Base-by-base conservation (phyloP, 2,113 vertebrate genomes). In the Gavialis gangeticus region DNA sequence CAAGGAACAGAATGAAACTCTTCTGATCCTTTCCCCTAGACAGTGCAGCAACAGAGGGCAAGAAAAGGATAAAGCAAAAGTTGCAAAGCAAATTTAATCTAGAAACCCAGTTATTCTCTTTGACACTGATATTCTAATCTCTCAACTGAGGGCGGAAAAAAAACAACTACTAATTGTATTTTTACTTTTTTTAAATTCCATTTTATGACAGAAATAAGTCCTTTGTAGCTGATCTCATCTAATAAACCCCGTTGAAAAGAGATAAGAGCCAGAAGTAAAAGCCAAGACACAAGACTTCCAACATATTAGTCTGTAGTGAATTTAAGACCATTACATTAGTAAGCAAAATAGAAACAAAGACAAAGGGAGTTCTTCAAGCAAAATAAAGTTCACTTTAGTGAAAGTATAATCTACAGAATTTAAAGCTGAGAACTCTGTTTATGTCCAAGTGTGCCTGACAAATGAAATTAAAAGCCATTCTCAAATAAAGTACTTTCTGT, bases 131-230 rank as follows among this genome's bases (percentile, higher is more conserved):
- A 92, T 95, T 90, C 92, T 90, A 93, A 89, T 81, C 82, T 96
- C 84, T 93, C 54, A 90, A 93, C 62, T 57, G 56, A 90, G 95
- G 46, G 46, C 69, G 89, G 94, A 96, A 93, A 93, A 78, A 93
- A 84, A 95, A 92, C 86, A 91, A 82, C 83, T 75, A 93, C 94
- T 97, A 96, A 96, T 93, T 95, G 94, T 93, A 89, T 94, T 84
- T 95, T 96, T 89, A 82, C 76, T 90, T 90, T 89, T 91, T 96
- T 96, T 84, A 17, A 97, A 95, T 95, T 97, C 90, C 93, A 93
- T 95, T 94, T 94, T 84, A 95, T 83, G 93, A 96, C 87, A 95
- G 66, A 93, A 95, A 60, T 91, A 88, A 95, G 85, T 89, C 94
- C 84, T 94, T 90, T 71, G 67, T 80, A 91, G 93, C 96, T 93